These are phyloP conservation scores for Sebastiscus albofasciatus DNA, from an alignment of 2,797 vertebrate genomes.

Conservation along the genomic window DNA sequence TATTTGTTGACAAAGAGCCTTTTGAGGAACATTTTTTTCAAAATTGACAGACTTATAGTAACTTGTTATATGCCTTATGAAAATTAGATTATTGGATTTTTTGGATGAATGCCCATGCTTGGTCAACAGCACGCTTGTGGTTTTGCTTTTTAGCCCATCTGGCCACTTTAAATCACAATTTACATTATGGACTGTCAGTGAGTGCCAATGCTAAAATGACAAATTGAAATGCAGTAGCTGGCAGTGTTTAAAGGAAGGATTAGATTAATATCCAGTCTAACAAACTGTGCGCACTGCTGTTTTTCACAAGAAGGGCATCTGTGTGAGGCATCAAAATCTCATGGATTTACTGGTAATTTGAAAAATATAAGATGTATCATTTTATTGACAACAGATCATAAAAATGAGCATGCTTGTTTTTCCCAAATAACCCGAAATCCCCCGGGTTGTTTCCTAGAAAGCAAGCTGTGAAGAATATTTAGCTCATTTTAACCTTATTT, in stretches of 20 bases:
- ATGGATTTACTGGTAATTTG: neutral
- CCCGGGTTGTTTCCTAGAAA: neutral
- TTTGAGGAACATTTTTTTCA: slow-evolving; percentile 8
- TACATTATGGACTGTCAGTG: neutral
- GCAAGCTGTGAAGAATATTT: neutral
- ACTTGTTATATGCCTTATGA: neutral
- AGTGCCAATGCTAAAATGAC: neutral
- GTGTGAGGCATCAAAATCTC: neutral
- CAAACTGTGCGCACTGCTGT: neutral
- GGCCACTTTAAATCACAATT: neutral
- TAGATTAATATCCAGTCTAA: neutral
- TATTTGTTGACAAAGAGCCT: slow-evolving; percentile 20
- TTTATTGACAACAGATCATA: neutral
- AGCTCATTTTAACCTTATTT: neutral
- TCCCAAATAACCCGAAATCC: neutral
- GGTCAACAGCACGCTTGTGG: neutral
- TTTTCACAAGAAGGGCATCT: neutral
- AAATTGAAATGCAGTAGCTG: neutral
- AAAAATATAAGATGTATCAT: neutral
- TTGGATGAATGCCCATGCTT: neutral
- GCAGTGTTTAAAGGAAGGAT: neutral
- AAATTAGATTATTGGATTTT: neutral
- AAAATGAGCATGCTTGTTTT: neutral
- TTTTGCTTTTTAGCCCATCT: neutral
- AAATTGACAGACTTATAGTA: neutral